These are phyloP conservation scores for Bombus pascuorum DNA, from an alignment of 1,140 invertebrate genomes.

Conservation along the genomic window DNA sequence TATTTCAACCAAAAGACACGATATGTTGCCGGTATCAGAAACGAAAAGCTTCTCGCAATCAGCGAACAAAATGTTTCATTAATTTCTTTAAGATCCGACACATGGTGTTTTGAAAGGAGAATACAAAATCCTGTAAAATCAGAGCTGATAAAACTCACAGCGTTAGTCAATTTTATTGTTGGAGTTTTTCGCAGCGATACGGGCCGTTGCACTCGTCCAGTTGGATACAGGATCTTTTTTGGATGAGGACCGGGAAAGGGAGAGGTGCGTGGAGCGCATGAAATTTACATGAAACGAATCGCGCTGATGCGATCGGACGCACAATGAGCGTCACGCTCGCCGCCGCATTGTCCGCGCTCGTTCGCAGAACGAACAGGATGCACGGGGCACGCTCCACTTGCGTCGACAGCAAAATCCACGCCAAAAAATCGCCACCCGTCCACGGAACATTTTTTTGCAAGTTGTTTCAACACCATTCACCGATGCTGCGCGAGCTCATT, in stretches of 20 bases:
- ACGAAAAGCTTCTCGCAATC: too few species aligned
- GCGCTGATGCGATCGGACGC: constrained; percentile 36
- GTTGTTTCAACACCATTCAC: background rate
- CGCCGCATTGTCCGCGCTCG: constrained; percentile 40
- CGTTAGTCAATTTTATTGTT: background rate
- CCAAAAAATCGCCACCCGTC: background rate
- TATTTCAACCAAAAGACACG: too few species aligned
- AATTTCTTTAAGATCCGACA: too few species aligned
- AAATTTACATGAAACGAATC: constrained; percentile 48
- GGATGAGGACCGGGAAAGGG: background rate
- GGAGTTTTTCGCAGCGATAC: background rate
- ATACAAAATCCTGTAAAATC: background rate
- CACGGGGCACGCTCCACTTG: constrained; percentile 37
- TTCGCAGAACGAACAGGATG: constrained; percentile 50
- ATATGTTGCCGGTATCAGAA: too few species aligned
- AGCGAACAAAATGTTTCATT: too few species aligned
- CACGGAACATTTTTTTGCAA: background rate
- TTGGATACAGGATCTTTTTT: background rate
- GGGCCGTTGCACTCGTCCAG: background rate
- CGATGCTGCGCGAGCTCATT: background rate
- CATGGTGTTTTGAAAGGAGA: background rate
- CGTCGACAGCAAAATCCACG: background rate
- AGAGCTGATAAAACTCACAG: too few species aligned
- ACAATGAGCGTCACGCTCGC: constrained; percentile 40
- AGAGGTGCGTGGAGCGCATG: background rate